Conservation (phyloP, 1,140 invertebrate species). For the Sarcophaga peregrina region DNA sequence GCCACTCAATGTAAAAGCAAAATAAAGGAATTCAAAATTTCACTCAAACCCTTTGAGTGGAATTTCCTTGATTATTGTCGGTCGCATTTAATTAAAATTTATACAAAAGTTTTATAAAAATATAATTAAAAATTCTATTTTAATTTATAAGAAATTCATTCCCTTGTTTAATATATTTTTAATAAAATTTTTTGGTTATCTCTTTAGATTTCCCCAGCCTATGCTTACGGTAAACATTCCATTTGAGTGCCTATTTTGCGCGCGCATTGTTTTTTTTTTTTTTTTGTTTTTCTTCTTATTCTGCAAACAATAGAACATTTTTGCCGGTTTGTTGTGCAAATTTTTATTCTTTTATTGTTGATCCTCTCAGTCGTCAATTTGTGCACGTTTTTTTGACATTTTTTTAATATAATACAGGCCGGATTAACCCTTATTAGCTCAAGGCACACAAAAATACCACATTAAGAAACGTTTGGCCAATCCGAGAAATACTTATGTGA, state of each 20-base stretch:
- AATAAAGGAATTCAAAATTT: no score
- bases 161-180: background rate
- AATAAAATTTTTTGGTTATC: background rate
- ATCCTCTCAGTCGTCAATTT: background rate
- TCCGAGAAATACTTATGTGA: no score
- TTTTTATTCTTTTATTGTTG: background rate
- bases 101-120: no score
- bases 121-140: background rate
- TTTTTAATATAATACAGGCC: background rate
- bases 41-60: no score
- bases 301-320: background rate
- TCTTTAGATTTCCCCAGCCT: background rate
- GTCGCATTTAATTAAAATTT: no score
- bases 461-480: no score
- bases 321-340: constrained; percentile 1
- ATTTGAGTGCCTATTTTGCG: background rate
- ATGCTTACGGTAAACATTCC: background rate
- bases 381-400: background rate
- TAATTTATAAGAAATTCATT: background rate
- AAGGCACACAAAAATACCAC: no score
- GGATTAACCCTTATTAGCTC: no score
- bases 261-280: background rate
- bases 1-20: no score
- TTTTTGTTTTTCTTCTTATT: no score
- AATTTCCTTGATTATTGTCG: no score